phyloP scores from a whole-genome alignment of 2,113 vertebrate species.

The Malurus melanocephalus region DNA sequence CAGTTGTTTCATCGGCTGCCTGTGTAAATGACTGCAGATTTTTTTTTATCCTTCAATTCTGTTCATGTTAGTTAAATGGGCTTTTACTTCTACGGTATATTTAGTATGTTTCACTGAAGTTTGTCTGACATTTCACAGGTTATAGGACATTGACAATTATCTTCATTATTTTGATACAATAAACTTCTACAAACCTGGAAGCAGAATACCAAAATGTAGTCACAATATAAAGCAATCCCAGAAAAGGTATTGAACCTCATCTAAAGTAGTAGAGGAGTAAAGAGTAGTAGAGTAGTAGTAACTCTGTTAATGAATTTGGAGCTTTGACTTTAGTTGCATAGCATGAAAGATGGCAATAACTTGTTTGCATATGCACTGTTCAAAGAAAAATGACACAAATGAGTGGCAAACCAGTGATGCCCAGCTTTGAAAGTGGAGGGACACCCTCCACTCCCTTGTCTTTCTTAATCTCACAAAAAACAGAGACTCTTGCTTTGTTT shows the following conservation, averaged over 20 bases:
- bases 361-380: neutral
- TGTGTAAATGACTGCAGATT: neutral
- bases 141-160: neutral
- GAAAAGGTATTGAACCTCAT: neutral
- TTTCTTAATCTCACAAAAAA: neutral
- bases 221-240: neutral
- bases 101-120: neutral
- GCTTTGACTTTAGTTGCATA: neutral
- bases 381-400: neutral
- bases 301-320: neutral
- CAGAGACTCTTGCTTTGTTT: neutral
- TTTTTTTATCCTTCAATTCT: neutral
- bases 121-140: neutral
- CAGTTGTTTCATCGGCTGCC: neutral
- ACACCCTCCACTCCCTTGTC: neutral
- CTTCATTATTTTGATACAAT: neutral
- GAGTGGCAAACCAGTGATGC: neutral
- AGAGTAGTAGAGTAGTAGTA: neutral
- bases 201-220: neutral
- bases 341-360: neutral
- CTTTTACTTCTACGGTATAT: neutral
- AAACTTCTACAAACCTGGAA: neutral
- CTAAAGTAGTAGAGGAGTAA: neutral
- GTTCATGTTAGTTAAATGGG: neutral
- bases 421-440: neutral